These are phyloP conservation scores for Norana najaformis DNA, from an alignment of 2,888 invertebrate species.

Conservation along the genomic window DNA sequence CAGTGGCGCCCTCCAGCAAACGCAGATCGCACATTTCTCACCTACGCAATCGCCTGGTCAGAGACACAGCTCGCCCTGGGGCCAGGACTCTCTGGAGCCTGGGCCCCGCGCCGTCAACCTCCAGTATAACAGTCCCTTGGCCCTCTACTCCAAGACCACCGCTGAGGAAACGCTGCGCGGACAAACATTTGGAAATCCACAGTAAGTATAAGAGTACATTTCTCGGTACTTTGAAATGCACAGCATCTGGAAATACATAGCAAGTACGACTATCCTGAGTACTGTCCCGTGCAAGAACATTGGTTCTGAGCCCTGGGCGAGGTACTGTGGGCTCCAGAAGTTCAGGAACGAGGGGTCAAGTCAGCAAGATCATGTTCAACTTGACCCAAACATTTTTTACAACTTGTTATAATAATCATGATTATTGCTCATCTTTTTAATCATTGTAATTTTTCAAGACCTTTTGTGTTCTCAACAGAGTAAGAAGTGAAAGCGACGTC, in stretches of 20 bases:
- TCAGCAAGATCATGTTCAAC: not conserved
- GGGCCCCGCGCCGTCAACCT: slow-evolving; percentile 54
- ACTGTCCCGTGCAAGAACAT: not conserved
- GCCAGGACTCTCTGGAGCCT: slow-evolving; percentile 38
- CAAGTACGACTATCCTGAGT: not conserved
- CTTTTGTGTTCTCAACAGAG: not conserved
- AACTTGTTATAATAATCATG: not conserved
- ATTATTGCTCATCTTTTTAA: not conserved
- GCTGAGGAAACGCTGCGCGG: slow-evolving; percentile 45
- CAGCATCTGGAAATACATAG: not conserved
- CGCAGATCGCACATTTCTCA: slow-evolving; percentile 40
- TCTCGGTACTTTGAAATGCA: not conserved
- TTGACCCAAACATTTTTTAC: not conserved
- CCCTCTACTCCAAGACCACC: slow-evolving; percentile 58
- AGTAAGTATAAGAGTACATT: not conserved
- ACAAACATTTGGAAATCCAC: not conserved
- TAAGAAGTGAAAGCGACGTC: not conserved
- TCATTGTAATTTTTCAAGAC: not conserved
- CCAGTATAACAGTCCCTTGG: slow-evolving; percentile 61
- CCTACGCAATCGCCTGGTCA: slow-evolving; percentile 20
- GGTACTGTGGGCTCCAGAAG: not conserved
- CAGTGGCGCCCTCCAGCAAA: slow-evolving; percentile 35
- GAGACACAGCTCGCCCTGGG: slow-evolving; percentile 31
- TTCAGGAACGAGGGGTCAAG: not conserved
- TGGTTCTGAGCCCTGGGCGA: too few relatives aligned